These are phyloP conservation scores for Baccha elongata DNA, from an alignment of 2,888 invertebrate genomes.

Conservation along the genomic window DNA sequence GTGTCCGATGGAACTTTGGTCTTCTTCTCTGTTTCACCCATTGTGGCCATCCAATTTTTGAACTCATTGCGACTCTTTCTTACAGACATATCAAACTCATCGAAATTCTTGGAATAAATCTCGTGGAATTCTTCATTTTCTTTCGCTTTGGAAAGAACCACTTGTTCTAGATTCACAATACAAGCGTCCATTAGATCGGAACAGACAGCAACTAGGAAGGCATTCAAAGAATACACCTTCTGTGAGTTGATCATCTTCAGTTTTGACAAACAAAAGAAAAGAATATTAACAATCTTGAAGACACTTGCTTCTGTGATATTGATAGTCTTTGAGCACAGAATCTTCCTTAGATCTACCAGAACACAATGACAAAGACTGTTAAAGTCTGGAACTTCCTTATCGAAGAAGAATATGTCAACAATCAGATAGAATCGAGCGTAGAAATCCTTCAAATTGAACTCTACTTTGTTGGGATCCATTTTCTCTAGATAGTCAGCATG, in stretches of 20 bases:
- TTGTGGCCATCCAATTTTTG: constrained; percentile 79
- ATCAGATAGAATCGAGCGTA: constrained; percentile 83
- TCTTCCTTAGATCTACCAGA: constrained; percentile 88
- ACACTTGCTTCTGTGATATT: constrained; percentile 86
- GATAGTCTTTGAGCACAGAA: constrained; percentile 86
- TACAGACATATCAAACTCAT: constrained; percentile 80
- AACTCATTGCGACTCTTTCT: constrained; percentile 81
- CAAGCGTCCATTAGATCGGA: constrained; percentile 84
- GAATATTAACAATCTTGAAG: constrained; percentile 92
- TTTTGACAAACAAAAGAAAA: constrained; percentile 91
- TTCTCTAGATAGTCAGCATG: constrained; percentile 86
- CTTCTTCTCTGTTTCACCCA: constrained; percentile 79
- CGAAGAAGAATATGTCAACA: constrained; percentile 83
- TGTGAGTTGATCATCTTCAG: constrained; percentile 88
- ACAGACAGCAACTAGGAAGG: constrained; percentile 92
- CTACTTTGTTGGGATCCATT: constrained; percentile 82
- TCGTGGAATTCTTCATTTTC: constrained; percentile 81
- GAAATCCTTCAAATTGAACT: constrained; percentile 83
- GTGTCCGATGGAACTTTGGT: constrained; percentile 77
- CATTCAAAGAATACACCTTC: constrained; percentile 92
- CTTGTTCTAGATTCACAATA: constrained; percentile 83
- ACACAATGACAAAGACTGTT: constrained; percentile 87
- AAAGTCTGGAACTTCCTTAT: constrained; percentile 85
- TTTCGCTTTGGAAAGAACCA: constrained; percentile 78
- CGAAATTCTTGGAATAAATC: constrained; percentile 79